phyloP scores from a whole-genome alignment of 2,113 vertebrate genomes.

The Hippocampus abdominalis region DNA sequence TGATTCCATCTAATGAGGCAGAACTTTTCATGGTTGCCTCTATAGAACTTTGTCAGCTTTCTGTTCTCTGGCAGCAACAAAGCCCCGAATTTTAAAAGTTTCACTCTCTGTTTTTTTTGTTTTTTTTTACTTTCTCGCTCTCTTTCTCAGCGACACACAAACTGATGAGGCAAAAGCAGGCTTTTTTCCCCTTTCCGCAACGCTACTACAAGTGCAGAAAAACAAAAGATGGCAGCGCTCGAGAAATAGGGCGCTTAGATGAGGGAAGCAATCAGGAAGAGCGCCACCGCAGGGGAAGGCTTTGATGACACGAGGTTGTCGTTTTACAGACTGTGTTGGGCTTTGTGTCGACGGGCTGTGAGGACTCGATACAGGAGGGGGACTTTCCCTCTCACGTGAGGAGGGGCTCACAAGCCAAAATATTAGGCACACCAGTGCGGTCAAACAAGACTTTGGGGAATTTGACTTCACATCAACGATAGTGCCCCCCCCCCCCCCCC shows the following conservation, averaged over 20 bases:
- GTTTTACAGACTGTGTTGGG: conserved; percentile 70
- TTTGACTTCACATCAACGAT: not conserved
- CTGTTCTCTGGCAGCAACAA: conserved; percentile 70
- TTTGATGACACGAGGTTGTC: conserved; percentile 65
- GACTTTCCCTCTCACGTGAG: conserved; percentile 41
- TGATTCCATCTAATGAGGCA: conserved; percentile 71
- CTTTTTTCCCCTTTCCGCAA: conserved; percentile 53
- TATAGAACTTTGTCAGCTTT: conserved; percentile 69
- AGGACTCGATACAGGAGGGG: conserved; percentile 42
- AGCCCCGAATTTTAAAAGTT: conserved; percentile 52
- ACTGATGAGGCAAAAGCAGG: conserved; percentile 52
- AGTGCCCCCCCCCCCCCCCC: too few relatives aligned
- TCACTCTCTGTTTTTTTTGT: conserved; percentile 41
- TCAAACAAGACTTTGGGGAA: not conserved
- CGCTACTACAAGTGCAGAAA: conserved; percentile 54
- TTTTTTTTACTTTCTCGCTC: conserved; percentile 38
- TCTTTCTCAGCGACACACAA: conserved; percentile 54
- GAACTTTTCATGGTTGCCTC: conserved; percentile 64
- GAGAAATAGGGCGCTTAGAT: conserved; percentile 68
- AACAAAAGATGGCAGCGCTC: conserved; percentile 60
- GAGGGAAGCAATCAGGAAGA: conserved; percentile 69
- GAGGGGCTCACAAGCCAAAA: not conserved
- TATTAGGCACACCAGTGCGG: not conserved
- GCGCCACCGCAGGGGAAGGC: conserved; percentile 60
- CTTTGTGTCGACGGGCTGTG: conserved; percentile 60